These are phyloP conservation scores for Corythornis leucogaster DNA, from an alignment of 2,797 vertebrate species.

Conservation along the genomic window DNA sequence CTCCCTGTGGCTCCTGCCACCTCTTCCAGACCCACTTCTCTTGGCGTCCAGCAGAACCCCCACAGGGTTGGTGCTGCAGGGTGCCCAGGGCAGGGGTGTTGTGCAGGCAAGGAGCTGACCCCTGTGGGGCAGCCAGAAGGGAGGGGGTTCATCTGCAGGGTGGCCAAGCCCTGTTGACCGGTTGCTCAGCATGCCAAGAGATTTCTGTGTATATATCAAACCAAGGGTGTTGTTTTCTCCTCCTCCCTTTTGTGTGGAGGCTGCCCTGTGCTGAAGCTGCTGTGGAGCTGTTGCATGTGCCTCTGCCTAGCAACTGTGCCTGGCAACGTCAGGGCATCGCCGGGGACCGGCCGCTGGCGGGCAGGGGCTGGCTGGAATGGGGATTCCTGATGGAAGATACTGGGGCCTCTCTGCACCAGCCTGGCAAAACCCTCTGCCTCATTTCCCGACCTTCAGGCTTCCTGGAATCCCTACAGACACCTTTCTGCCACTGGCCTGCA, in stretches of 20 bases:
- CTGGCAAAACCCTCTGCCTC: not conserved
- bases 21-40: not conserved
- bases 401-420: not conserved
- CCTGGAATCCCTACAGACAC: not conserved
- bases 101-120: not conserved
- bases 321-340: slow-evolving; percentile 19
- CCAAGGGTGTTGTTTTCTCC: too few species aligned
- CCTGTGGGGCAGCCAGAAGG: rapidly evolving
- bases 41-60: not conserved
- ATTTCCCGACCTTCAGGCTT: not conserved
- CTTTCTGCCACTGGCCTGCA: not conserved
- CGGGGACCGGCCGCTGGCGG: not conserved
- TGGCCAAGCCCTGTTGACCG: not conserved
- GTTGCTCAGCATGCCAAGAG: not conserved
- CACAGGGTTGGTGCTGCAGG: not conserved
- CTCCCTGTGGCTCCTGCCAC: not conserved
- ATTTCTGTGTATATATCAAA: not conserved
- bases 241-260: not conserved
- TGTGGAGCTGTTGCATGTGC: slow-evolving; percentile 18
- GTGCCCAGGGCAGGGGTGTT: not conserved
- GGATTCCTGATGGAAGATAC: not conserved
- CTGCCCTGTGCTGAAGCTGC: not conserved
- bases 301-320: slow-evolving; percentile 61
- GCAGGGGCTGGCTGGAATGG: slow-evolving; percentile 15
- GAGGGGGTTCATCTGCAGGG: rapidly evolving